These are phyloP conservation scores for Homalodisca vitripennis DNA, from an alignment of 1,140 invertebrate genomes.

Conservation along the genomic window DNA sequence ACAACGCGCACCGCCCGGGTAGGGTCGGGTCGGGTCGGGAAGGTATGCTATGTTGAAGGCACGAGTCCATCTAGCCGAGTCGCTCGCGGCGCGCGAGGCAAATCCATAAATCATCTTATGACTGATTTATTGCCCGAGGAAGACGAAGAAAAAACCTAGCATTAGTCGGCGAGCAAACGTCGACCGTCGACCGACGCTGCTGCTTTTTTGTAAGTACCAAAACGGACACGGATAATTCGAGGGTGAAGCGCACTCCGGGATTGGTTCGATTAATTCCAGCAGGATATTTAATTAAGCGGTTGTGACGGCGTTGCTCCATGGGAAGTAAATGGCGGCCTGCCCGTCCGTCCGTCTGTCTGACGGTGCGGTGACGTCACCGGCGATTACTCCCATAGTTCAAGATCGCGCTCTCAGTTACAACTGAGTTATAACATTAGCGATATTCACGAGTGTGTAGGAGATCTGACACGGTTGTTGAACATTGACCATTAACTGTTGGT, in stretches of 20 bases:
- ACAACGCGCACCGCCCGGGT: no score
- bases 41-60: no score
- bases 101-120: slow-evolving; percentile 16
- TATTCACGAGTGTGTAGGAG: no score
- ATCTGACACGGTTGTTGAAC: no score
- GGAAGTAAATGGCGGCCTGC: slow-evolving; percentile 14
- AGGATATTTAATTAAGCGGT: slow-evolving; percentile 27
- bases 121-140: slow-evolving; percentile 24
- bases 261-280: slow-evolving; percentile 21
- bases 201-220: slow-evolving; percentile 26
- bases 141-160: slow-evolving; percentile 27
- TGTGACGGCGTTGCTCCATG: slow-evolving; percentile 14
- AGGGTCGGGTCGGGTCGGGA: no score
- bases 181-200: no score
- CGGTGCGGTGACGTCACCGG: no score
- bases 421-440: no score
- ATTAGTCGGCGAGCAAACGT: no score
- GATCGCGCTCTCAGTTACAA: no score
- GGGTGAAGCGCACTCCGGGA: slow-evolving; percentile 13
- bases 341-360: neutral
- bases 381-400: no score
- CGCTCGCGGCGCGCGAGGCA: neutral
- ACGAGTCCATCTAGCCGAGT: neutral
- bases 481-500: no score
- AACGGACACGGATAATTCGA: slow-evolving; percentile 26